Conservation (phyloP, 1,140 invertebrate genomes). For the Neocloeon triangulifer region DNA sequence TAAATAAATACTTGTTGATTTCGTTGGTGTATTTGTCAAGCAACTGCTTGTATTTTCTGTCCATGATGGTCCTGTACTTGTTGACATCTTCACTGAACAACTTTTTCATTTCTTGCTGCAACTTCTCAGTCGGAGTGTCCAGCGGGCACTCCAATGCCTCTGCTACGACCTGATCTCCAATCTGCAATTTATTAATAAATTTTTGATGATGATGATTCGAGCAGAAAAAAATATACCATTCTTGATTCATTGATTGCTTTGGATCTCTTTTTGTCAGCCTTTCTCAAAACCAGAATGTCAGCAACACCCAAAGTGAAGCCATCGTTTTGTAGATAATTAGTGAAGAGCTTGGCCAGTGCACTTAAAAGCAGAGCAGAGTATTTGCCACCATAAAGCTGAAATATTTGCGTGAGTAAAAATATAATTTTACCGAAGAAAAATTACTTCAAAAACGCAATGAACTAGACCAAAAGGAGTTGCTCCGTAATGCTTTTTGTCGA, state of each 20-base stretch:
- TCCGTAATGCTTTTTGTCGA: conserved; percentile 95
- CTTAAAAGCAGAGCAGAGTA: conserved; percentile 62
- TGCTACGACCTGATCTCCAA: conserved; percentile 38
- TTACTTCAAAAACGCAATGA: conserved; percentile 72
- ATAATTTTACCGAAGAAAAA: not conserved
- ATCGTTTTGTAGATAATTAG: conserved; percentile 63
- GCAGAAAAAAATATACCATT: conserved; percentile 15
- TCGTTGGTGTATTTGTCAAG: conserved; percentile 71
- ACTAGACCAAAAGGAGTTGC: conserved; percentile 82
- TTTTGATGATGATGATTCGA: not conserved
- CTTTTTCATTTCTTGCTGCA: conserved; percentile 44
- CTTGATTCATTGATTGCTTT: conserved; percentile 44
- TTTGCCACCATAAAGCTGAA: conserved; percentile 68
- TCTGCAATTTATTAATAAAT: conserved; percentile 6
- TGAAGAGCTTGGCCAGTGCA: conserved; percentile 80
- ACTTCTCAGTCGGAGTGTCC: conserved; percentile 21
- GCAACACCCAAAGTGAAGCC: conserved; percentile 90
- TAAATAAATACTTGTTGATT: conserved; percentile 46
- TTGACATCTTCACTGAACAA: conserved; percentile 42
- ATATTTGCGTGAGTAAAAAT: no score
- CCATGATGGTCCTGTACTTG: conserved; percentile 54
- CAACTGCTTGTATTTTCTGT: conserved; percentile 63
- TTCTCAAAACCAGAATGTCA: conserved; percentile 66
- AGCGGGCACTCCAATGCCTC: conserved; percentile 43
- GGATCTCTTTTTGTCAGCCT: conserved; percentile 46